Percentiles rank a stretch among this genome's conserved stretches.
phyloP scores from a whole-genome alignment of 2,113 vertebrate species.

The Danio rerio region GRCz12tu NC_133176.1:49876001-49876500 shows the following conservation, averaged over 20 bases:
- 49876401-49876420: slow-evolving; percentile 93
- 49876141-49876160: slow-evolving; percentile 97
- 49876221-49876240: slow-evolving; percentile 82
- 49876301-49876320: not conserved
- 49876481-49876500: slow-evolving; percentile 95
- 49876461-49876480: slow-evolving; percentile 96
- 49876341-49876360: not conserved
- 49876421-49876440: slow-evolving; percentile 94
- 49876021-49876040: not conserved
- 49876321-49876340: not conserved
- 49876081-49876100: slow-evolving; percentile 80
- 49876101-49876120: slow-evolving; percentile 97
- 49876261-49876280: slow-evolving; percentile 86
- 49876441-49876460: slow-evolving; percentile 90
- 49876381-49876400: slow-evolving; percentile 84
- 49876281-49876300: slow-evolving; percentile 74
- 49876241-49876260: slow-evolving; percentile 84
- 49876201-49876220: slow-evolving; percentile 82
- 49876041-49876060: not conserved
- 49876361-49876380: not conserved
- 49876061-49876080: not conserved
- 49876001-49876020: no score
- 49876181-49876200: slow-evolving; percentile 91
- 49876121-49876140: slow-evolving; percentile 91
- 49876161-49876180: slow-evolving; percentile 94